Evolutionary conservation across 1,140 invertebrate genomes (phyloP).

Genomic region (Drosophila obscura): DNA sequence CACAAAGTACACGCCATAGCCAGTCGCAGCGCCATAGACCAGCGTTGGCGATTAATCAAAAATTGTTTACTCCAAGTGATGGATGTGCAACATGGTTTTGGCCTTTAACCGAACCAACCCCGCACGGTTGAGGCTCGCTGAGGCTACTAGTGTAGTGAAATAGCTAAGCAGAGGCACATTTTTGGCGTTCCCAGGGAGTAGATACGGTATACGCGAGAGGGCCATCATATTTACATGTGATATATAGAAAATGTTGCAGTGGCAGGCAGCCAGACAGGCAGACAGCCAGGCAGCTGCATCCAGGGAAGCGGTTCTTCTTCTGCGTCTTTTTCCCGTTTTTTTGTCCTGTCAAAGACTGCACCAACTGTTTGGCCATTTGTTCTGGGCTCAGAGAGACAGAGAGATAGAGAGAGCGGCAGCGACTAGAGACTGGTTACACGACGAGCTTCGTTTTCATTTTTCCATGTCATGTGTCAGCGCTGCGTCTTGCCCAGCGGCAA

Average conservation of each 20-base stretch:
- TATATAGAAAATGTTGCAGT: slow-evolving; percentile 65
- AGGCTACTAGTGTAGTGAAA: slow-evolving; percentile 51
- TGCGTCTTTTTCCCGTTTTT: slow-evolving; percentile 6
- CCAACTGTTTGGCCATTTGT: slow-evolving; percentile 44
- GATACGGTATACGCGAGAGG: slow-evolving; percentile 10
- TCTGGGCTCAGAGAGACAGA: slow-evolving; percentile 30
- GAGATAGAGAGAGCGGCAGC: slow-evolving; percentile 13
- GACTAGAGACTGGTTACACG: slow-evolving; percentile 47
- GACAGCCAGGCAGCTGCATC: slow-evolving; percentile 24
- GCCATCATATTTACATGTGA: slow-evolving; percentile 71
- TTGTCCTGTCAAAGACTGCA: slow-evolving; percentile 7
- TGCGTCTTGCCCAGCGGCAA: slow-evolving; percentile 73
- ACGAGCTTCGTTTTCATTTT: slow-evolving; percentile 74
- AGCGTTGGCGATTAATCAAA: slow-evolving; percentile 75
- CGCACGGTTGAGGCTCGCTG: slow-evolving; percentile 22
- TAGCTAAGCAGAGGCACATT: slow-evolving; percentile 61
- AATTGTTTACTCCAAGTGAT: slow-evolving; percentile 82
- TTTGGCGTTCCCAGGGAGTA: slow-evolving; percentile 33
- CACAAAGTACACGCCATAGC: slow-evolving; percentile 59
- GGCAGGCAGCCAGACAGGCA: slow-evolving; percentile 39
- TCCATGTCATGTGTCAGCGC: slow-evolving; percentile 80
- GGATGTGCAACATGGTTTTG: slow-evolving; percentile 79
- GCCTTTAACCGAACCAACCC: slow-evolving; percentile 28
- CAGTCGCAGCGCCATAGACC: slow-evolving; percentile 27
- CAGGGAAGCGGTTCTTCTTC: slow-evolving; percentile 46